Base-by-base conservation (phyloP, 2,888 invertebrate species). In the Sphinx pinastri region DNA sequence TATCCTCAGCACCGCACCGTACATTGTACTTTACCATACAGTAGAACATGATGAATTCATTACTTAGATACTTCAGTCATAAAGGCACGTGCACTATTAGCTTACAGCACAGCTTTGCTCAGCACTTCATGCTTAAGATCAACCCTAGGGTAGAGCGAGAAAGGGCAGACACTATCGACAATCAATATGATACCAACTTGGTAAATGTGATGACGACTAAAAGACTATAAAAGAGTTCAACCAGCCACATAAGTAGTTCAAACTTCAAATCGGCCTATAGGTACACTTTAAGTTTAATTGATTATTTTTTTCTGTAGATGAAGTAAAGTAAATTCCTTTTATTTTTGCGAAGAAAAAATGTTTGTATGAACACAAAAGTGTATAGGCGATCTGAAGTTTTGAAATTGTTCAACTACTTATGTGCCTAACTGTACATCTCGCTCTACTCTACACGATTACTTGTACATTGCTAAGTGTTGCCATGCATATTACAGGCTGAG, bases 401-500 rank as follows among this genome's bases (percentile, higher is more conserved):
- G 25, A 25, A 25, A 25, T 25, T 25, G 25, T 25, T 25, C 25
- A 25, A 2, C 25, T 25, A 25, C 25, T 25, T 25, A 25, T 25
- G 25, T 2, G 25, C 1, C 25, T 25, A 2, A 25, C 25, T 25
- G n/a, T 10, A 55, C 11, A 55, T 55, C 19, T 55, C 55, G 55
- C 55, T 55, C 55, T 55, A 19, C 55, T 19, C 11, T 55, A 11
- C 2, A 11, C 11, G 11, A 19, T 19, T 19, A 11, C 19, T 2
- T 19, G 10, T 12, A 19, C 8, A 55, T 55, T 11, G 16, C 19
- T 55, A 11, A 55, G 55, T 19, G 11, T 55, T 19, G 3, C 19
- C 55, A 11, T 19, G 49, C 12, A 57, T 63, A 71, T 89, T 89
- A 4, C 87, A 94, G 93, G 88, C 92, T 79, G 92, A 94, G 82